A percentile compares a stretch with the other conserved stretches of the same genome.
These are phyloP conservation scores for Dreissena polymorpha DNA, from an alignment of 1,140 invertebrate genomes.

Conservation along the genomic window DNA sequence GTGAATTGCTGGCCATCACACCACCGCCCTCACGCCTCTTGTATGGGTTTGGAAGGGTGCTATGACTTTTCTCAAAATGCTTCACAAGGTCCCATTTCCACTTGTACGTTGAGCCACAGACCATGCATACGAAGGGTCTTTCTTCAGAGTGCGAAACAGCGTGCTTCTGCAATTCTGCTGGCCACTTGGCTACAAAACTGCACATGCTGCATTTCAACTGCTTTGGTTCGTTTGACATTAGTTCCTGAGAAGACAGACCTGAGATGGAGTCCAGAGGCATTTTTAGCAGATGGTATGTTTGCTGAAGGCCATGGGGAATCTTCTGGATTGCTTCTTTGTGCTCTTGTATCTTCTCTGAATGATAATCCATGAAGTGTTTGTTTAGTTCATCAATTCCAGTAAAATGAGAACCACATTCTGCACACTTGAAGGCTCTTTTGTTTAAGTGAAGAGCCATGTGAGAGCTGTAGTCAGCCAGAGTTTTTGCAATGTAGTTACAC, in stretches of 20 bases:
- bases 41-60: constrained; percentile 78
- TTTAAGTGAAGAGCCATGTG: constrained; percentile 75
- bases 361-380: constrained; percentile 71
- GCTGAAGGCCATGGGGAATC: constrained; percentile 75
- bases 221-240: constrained; percentile 63
- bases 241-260: constrained; percentile 67
- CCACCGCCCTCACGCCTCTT: constrained; percentile 70
- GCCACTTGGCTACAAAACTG: constrained; percentile 78
- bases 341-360: constrained; percentile 72
- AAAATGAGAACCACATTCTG: constrained; percentile 75
- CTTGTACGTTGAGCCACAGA: constrained; percentile 79
- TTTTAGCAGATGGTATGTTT: constrained; percentile 76
- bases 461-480: constrained; percentile 71
- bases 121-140: constrained; percentile 77
- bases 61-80: constrained; percentile 79
- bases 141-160: constrained; percentile 77
- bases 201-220: constrained; percentile 77
- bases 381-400: constrained; percentile 75
- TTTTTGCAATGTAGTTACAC: constrained; percentile 72
- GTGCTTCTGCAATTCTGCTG: constrained; percentile 79
- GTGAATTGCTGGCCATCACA: constrained; percentile 12
- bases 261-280: constrained; percentile 74
- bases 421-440: constrained; percentile 76
- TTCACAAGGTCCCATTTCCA: constrained; percentile 80
- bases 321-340: constrained; percentile 76